Percentiles rank a stretch among this genome's conserved stretches.
Evolutionary conservation across 1,140 invertebrate species (phyloP).

Genomic region (Telenomus remus): DNA sequence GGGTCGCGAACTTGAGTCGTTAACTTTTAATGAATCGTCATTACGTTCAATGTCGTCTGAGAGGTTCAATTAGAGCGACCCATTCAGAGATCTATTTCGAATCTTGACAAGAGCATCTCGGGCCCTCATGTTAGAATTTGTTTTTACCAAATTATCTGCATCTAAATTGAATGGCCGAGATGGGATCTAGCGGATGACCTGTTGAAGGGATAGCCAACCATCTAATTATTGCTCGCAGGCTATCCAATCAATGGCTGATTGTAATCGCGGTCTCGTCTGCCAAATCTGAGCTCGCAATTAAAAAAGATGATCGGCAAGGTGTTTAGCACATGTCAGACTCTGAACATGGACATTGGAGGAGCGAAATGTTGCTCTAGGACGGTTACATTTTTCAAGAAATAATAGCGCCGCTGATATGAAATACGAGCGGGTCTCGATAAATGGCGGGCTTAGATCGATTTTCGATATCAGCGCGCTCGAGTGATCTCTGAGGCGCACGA

Average conservation of each 20-base stretch:
- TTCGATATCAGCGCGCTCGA: constrained; percentile 60
- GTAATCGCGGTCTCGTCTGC: too few relatives aligned
- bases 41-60: constrained; percentile 14
- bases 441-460: constrained; percentile 60
- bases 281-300: too few relatives aligned
- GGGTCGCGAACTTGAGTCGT: constrained; percentile 37
- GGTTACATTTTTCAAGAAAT: constrained; percentile 57
- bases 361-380: neutral
- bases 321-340: constrained; percentile 5
- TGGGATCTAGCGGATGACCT: too few relatives aligned
- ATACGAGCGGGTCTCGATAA: constrained; percentile 58
- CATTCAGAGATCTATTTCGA: constrained; percentile 1
- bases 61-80: constrained; percentile 21
- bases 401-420: constrained; percentile 57
- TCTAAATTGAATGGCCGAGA: too few relatives aligned
- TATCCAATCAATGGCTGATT: too few relatives aligned
- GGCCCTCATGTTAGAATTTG: too few relatives aligned
- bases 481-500: constrained; percentile 58
- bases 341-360: constrained; percentile 25
- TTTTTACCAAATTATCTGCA: too few relatives aligned
- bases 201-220: too few relatives aligned
- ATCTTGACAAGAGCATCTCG: neutral
- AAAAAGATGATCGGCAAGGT: constrained; percentile 1
- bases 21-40: constrained; percentile 46
- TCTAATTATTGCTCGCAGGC: too few relatives aligned